Conservation (phyloP, 2,797 vertebrate genomes). For the Tadarida brasiliensis region DNA sequence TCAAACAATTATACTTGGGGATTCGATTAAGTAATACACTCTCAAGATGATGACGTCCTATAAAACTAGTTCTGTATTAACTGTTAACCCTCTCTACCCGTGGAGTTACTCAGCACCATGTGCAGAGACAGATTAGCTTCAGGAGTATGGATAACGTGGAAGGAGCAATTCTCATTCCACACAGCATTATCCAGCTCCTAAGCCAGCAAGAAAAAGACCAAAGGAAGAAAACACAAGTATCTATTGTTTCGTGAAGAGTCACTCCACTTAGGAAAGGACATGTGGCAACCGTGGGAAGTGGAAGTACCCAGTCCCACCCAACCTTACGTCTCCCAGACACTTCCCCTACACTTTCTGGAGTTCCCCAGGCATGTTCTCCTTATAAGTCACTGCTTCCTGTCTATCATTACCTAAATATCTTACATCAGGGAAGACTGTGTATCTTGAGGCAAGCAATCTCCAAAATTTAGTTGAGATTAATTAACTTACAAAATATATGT, state of each 20-base stretch:
- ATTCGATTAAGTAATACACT: constrained; percentile 1
- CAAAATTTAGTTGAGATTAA: constrained; percentile 50
- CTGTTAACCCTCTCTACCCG: neutral
- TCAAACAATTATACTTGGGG: neutral
- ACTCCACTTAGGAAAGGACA: neutral
- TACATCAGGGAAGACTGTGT: neutral
- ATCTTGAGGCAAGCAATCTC: constrained; percentile 63
- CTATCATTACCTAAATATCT: constrained; percentile 36
- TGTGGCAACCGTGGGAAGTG: constrained; percentile 42
- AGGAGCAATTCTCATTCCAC: constrained; percentile 28
- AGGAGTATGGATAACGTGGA: neutral
- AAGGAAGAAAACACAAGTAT: neutral
- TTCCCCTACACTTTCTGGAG: constrained; percentile 68
- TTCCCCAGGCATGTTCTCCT: constrained; percentile 61
- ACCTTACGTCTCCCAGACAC: constrained; percentile 43
- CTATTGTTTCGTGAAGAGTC: constrained; percentile 11
- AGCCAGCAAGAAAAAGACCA: neutral
- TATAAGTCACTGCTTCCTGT: constrained; percentile 64
- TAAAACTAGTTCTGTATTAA: neutral
- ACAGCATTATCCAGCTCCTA: neutral
- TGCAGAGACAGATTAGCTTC: constrained; percentile 4
- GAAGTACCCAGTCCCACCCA: neutral
- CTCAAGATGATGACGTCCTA: neutral
- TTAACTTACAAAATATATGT: constrained; percentile 21
- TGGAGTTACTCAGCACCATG: neutral